phyloP scores from a whole-genome alignment of 2,113 vertebrate species.

The Arothron firmamentum region DNA sequence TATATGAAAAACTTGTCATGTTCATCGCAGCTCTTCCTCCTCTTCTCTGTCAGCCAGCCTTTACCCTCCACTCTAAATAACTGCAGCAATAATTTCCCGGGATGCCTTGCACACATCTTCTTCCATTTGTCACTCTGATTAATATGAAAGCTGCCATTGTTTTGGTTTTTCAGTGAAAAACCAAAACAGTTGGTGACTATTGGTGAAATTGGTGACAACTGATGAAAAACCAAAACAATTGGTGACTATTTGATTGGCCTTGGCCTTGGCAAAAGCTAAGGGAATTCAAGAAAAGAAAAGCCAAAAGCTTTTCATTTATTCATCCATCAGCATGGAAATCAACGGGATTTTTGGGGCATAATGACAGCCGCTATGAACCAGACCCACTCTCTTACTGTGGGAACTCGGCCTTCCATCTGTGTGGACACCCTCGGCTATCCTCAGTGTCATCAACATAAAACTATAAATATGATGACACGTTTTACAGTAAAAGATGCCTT shows the following conservation, averaged over 20 bases:
- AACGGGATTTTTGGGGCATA: conserved; percentile 58
- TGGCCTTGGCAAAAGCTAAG: conserved; percentile 41
- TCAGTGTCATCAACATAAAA: conserved; percentile 14
- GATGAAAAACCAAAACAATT: conserved; percentile 60
- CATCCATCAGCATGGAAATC: conserved; percentile 66
- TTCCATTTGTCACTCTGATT: conserved; percentile 63
- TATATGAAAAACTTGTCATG: conserved; percentile 24
- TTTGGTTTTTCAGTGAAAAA: conserved; percentile 47
- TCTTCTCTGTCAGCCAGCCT: conserved; percentile 23
- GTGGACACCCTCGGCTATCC: conserved; percentile 7
- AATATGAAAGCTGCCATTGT: conserved; percentile 60
- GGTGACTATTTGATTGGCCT: conserved; percentile 64
- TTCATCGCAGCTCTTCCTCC: conserved; percentile 30
- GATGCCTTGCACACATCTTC: conserved; percentile 41
- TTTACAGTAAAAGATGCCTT: conserved; percentile 28
- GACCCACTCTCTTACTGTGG: conserved; percentile 14
- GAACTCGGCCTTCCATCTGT: conserved; percentile 33
- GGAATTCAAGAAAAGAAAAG: conserved; percentile 55
- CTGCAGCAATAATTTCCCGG: conserved; percentile 56
- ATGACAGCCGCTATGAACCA: conserved; percentile 32
- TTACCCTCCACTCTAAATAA: conserved; percentile 55
- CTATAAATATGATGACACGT: conserved; percentile 22
- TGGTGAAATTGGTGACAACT: too few relatives aligned
- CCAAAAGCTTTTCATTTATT: conserved; percentile 63
- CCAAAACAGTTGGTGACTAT: too few relatives aligned